These are phyloP conservation scores for Ostrea denselamellosa DNA, from an alignment of 1,140 invertebrate genomes.

Conservation along the genomic window DNA sequence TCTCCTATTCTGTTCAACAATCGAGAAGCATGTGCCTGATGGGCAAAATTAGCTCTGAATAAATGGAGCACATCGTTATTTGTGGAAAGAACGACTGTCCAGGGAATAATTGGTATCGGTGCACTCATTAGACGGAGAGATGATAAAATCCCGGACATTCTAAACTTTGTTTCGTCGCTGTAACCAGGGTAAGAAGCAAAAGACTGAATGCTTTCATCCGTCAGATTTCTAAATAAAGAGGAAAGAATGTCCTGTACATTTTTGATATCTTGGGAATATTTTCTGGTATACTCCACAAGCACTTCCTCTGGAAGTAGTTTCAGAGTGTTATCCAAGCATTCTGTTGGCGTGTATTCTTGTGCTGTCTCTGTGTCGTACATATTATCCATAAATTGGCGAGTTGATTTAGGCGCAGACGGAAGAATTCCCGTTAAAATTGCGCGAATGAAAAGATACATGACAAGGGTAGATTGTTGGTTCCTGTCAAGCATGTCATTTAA, in stretches of 20 bases:
- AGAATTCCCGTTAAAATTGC: background rate
- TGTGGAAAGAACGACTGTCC: background rate
- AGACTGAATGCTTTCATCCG: background rate
- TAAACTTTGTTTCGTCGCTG: background rate
- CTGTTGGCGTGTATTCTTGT: background rate
- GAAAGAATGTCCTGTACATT: background rate
- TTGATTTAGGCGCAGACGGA: background rate
- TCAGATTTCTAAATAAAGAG: background rate
- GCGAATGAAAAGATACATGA: background rate
- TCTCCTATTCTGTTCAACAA: background rate
- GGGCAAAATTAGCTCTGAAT: slow-evolving; percentile 14
- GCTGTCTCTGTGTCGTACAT: background rate
- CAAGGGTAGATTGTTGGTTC: background rate
- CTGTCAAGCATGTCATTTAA: slow-evolving; percentile 1
- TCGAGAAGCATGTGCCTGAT: background rate
- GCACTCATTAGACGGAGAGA: background rate
- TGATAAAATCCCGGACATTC: background rate
- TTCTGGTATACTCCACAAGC: background rate
- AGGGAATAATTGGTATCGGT: background rate
- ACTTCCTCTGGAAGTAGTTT: slow-evolving; percentile 25
- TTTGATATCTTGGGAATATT: background rate
- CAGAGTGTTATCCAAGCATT: slow-evolving; percentile 1
- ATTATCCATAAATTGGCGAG: slow-evolving; percentile 22
- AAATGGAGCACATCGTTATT: background rate
- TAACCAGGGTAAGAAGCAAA: background rate